Percentiles rank a stretch among this genome's conserved stretches.
These are phyloP conservation scores for Cygnus buccinator DNA, from an alignment of 2,113 vertebrate genomes.

Conservation along the genomic window DNA sequence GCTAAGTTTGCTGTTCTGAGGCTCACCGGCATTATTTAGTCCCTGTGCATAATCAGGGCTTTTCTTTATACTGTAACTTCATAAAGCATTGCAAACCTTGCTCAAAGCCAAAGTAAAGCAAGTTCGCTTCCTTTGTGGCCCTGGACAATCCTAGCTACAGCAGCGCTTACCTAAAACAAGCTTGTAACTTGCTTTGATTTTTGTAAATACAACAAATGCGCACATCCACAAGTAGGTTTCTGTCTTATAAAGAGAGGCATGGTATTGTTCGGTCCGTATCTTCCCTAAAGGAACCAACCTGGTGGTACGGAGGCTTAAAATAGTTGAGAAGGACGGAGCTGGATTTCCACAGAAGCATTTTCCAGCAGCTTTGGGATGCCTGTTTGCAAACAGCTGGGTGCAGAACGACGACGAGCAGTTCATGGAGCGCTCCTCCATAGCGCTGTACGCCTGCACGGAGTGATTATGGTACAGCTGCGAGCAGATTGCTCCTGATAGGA, in stretches of 20 bases:
- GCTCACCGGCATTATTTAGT: neutral
- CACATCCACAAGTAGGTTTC: neutral
- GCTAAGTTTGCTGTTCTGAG: neutral
- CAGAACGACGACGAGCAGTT: neutral
- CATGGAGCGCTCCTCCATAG: rapidly evolving
- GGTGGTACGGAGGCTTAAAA: neutral
- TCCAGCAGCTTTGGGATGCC: too few species aligned
- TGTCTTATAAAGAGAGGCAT: neutral
- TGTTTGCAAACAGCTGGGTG: neutral
- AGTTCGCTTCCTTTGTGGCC: neutral
- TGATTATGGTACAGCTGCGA: rapidly evolving
- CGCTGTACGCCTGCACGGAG: rapidly evolving
- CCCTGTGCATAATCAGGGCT: neutral
- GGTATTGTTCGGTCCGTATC: rapidly evolving
- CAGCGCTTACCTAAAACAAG: neutral
- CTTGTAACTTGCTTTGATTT: neutral
- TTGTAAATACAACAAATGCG: neutral
- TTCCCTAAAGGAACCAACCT: neutral
- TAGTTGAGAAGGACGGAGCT: rapidly evolving
- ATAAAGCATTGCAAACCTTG: neutral
- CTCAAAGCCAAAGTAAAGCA: neutral
- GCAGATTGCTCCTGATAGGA: rapidly evolving
- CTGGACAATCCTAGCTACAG: neutral
- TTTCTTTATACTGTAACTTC: neutral
- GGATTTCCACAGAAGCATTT: too few species aligned